A percentile compares a stretch with the other conserved stretches of the same genome.
Evolutionary conservation across 2,797 vertebrate genomes (phyloP).

Genomic region (Gallinago stenura): DNA sequence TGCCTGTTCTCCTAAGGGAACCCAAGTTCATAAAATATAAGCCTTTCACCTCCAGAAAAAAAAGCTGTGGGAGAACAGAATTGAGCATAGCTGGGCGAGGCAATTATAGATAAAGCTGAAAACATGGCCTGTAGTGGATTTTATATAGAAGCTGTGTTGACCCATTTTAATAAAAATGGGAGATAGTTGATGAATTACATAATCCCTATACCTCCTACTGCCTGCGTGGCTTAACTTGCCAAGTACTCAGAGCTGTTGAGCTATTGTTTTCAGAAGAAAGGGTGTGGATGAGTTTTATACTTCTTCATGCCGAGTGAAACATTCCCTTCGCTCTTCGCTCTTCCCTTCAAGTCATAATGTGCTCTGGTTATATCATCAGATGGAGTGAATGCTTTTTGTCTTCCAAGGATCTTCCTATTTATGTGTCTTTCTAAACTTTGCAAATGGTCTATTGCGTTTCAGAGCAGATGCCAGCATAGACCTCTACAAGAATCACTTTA

Average conservation of each 20-base stretch:
- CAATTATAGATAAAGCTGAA: background rate
- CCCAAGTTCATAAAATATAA: background rate
- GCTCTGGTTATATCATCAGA: conserved; percentile 32
- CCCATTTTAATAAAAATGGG: conserved; percentile 13
- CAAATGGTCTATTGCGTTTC: conserved; percentile 51
- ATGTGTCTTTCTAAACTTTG: conserved; percentile 54
- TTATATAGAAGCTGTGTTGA: background rate
- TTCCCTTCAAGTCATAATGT: background rate
- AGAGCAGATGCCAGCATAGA: conserved; percentile 50
- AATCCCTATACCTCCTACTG: conserved; percentile 5
- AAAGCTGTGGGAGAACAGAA: background rate
- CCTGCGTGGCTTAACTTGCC: conserved; percentile 20
- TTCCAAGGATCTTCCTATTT: conserved; percentile 38
- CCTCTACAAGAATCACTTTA: conserved; percentile 59
- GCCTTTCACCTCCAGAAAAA: background rate
- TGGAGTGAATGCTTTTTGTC: background rate
- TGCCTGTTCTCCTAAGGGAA: background rate
- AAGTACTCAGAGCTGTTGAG: background rate
- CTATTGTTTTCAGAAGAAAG: conserved; percentile 41
- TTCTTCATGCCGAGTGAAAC: conserved; percentile 16
- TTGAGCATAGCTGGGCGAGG: background rate
- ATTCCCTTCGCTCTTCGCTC: background rate
- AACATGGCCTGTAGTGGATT: background rate
- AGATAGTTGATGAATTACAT: background rate
- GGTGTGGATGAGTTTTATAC: conserved; percentile 31